phyloP scores from a whole-genome alignment of 2,113 vertebrate genomes.

The Hiodon tergisus region DNA sequence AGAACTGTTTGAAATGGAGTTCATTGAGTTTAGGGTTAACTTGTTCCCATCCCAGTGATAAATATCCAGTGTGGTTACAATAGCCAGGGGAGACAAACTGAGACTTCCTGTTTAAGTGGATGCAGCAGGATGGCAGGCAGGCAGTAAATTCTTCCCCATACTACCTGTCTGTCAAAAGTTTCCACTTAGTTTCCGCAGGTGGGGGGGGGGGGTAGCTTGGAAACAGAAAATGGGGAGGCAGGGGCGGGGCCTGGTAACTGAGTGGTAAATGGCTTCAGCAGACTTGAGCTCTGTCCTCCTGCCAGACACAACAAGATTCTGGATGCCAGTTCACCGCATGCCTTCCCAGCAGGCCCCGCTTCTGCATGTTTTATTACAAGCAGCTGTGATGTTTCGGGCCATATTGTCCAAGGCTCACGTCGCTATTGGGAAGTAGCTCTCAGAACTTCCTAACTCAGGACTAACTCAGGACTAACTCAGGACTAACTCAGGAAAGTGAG shows the following conservation, averaged over 20 bases:
- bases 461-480: no score
- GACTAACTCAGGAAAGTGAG: background rate
- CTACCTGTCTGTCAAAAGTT: background rate
- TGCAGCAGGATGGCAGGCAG: background rate
- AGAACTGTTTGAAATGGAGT: no score
- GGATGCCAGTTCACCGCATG: slow-evolving; percentile 45
- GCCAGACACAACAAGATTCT: background rate
- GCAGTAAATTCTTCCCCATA: background rate
- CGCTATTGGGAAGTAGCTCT: background rate
- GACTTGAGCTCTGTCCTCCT: slow-evolving; percentile 34
- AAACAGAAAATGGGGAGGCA: no score
- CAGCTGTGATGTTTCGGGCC: background rate
- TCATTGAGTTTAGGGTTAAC: no score
- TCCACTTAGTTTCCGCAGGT: slow-evolving; percentile 31
- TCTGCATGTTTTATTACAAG: slow-evolving; percentile 1
- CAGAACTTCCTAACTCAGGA: no score
- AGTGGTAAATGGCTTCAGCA: slow-evolving; percentile 48
- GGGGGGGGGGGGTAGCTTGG: slow-evolving; percentile 14
- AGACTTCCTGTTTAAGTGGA: background rate
- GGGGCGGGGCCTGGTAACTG: no score
- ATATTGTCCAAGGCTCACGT: slow-evolving; percentile 5
- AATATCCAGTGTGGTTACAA: background rate
- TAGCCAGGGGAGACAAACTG: background rate
- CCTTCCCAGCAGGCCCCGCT: slow-evolving; percentile 44
- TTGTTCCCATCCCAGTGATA: background rate